Base-by-base conservation (phyloP, 2,113 vertebrate genomes). In the Monarcha castaneiventris region DNA sequence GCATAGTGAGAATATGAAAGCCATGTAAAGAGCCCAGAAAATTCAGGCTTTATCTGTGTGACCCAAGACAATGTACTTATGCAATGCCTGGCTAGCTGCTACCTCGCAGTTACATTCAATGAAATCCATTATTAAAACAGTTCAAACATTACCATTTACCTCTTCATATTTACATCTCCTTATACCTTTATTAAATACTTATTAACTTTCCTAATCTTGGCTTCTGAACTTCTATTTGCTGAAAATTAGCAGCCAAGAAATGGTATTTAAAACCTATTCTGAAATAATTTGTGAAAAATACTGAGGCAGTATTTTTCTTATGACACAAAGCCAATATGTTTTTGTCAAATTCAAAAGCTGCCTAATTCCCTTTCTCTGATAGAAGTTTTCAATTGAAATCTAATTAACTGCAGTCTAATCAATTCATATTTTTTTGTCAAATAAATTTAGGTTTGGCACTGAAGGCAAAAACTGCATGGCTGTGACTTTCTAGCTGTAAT, bases 371-470 rank as follows among this genome's bases (percentile, higher is more conserved):
- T 29, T 73, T 87, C 49, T 81, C 91, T 91, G 91, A 94, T 54
- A 87, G 73, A 73, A 30, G 16, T 52, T 94, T 94, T 96, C 87
- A 93, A 76, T 39, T 93, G 91, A 92, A 95, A 96, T 89, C 87
- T 94, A 94, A 95, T 96, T 97, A 96, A 89, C 68, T 90, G 51
- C 80, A 93, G 78, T 66, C 84, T 96, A 94, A 95, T 95, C 44
- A 96, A 91, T 94, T 95, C 27, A 61, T 79, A n/a, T 80, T 93
- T 89, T 87, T 92, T 89, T 84, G 89, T 89, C 87, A 84, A 75
- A 92, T 77, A 89, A 88, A 87, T 87, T 76, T 78, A 18, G 35
- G 13, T 4, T 94, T 94, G 69, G 74, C 87, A 87, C 10, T 37
- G 56, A 89, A 93, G 55, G 54, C 39, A 72, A 69, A 96, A 89